Conservation (phyloP, 2,113 vertebrate genomes). For the Pseudorectes ferrugineus region DNA sequence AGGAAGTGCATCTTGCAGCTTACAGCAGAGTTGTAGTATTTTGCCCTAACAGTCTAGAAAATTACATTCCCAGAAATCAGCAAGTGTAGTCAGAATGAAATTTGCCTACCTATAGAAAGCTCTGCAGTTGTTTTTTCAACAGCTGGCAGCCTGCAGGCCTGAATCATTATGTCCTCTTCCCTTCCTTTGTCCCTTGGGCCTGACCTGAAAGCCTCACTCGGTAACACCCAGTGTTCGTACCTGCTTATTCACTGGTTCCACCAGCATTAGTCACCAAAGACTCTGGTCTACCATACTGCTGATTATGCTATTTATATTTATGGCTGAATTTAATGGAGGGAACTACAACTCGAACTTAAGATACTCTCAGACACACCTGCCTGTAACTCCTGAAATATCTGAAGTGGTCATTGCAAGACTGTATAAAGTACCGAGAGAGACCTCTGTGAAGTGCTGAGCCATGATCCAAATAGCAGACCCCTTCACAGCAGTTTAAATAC, state of each 20-base stretch:
- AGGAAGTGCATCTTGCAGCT: neutral
- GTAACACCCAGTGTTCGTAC: accelerated
- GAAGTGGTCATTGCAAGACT: neutral
- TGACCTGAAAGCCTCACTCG: neutral
- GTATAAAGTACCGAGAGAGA: neutral
- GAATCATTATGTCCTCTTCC: neutral
- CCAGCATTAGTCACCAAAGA: neutral
- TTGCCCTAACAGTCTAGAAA: neutral
- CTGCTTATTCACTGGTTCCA: neutral
- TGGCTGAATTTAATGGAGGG: neutral
- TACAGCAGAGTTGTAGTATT: neutral
- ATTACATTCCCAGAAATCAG: neutral
- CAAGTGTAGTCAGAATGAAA: neutral
- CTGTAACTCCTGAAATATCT: neutral
- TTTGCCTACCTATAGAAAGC: neutral
- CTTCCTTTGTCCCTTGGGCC: neutral
- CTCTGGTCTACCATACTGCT: neutral
- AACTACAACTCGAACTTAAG: neutral
- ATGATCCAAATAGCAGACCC: neutral
- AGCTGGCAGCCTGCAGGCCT: neutral
- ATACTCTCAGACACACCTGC: neutral
- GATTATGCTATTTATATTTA: neutral
- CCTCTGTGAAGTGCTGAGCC: neutral
- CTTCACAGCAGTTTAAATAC: neutral
- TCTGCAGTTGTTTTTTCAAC: neutral